Evolutionary conservation across 2,888 invertebrate species (phyloP).

Genomic region (Drosophila koepferae): DNA sequence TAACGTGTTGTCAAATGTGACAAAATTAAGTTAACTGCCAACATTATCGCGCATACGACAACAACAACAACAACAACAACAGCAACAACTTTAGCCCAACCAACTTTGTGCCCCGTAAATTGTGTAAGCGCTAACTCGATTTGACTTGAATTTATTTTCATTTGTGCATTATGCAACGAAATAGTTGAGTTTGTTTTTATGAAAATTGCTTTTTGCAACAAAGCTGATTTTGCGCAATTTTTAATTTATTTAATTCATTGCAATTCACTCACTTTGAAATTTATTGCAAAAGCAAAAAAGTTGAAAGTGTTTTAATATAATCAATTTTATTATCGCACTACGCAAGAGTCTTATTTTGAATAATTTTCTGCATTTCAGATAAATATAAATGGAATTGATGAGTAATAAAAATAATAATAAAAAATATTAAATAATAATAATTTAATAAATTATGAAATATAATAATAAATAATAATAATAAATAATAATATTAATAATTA

Average conservation of each 20-base stretch:
- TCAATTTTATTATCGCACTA: not conserved
- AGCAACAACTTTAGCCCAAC: constrained; percentile 45
- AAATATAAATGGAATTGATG: not conserved
- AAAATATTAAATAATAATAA: too few species aligned
- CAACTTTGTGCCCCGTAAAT: constrained; percentile 26
- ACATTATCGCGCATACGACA: constrained; percentile 70
- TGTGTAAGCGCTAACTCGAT: constrained; percentile 13
- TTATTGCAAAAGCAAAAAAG: not conserved
- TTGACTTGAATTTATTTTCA: constrained; percentile 6
- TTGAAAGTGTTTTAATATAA: not conserved
- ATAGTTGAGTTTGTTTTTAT: not conserved
- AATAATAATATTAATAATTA: too few species aligned
- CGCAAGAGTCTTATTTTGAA: not conserved
- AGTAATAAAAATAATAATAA: too few species aligned
- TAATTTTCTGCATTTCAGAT: not conserved
- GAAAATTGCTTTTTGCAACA: not conserved
- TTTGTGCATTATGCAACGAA: not conserved
- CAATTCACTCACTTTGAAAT: too few species aligned
- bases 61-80: constrained; percentile 54
- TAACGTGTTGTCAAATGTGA: constrained; percentile 82
- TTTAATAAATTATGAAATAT: too few species aligned
- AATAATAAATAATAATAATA: too few species aligned
- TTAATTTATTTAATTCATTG: constrained; percentile 9
- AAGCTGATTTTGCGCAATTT: not conserved
- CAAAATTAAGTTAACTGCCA: constrained; percentile 81